Percentiles rank a stretch among this genome's conserved stretches.
Conservation (phyloP, 2,797 vertebrate species). For the Diplodus puntazzo region DNA sequence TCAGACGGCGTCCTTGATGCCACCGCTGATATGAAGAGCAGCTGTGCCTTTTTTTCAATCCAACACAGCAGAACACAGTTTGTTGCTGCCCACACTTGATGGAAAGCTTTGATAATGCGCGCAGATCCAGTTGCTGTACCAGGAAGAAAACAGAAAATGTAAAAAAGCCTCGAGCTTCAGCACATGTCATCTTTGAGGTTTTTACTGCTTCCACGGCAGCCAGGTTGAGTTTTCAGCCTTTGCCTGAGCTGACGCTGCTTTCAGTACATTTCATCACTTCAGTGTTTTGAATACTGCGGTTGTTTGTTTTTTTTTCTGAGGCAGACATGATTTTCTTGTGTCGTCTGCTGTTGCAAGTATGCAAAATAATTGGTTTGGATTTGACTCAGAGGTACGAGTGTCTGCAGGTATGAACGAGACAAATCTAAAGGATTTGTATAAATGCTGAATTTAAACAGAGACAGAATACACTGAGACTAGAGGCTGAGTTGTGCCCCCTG, state of each 20-base stretch:
- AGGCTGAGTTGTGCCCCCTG: constrained; percentile 10
- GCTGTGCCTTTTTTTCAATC: background rate
- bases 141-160: background rate
- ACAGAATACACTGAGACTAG: background rate
- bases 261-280: constrained; percentile 49
- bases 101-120: background rate
- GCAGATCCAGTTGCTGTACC: constrained; percentile 3
- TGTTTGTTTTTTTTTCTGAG: background rate
- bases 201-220: constrained; percentile 1
- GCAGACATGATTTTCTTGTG: constrained; percentile 10
- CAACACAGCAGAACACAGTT: too few species aligned
- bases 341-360: constrained; percentile 9
- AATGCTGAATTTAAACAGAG: background rate
- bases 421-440: background rate
- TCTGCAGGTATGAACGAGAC: background rate
- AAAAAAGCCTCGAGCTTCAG: background rate
- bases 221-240: background rate
- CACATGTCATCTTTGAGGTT: constrained; percentile 3
- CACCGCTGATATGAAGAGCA: background rate
- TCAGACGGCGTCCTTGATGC: background rate
- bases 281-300: background rate
- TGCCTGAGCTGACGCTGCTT: constrained; percentile 17
- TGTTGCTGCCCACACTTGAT: too few species aligned
- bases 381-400: constrained; percentile 1
- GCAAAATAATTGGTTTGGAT: constrained; percentile 14